Base-by-base conservation (phyloP, 2,888 invertebrate genomes). In the Eupithecia vulgata region DNA sequence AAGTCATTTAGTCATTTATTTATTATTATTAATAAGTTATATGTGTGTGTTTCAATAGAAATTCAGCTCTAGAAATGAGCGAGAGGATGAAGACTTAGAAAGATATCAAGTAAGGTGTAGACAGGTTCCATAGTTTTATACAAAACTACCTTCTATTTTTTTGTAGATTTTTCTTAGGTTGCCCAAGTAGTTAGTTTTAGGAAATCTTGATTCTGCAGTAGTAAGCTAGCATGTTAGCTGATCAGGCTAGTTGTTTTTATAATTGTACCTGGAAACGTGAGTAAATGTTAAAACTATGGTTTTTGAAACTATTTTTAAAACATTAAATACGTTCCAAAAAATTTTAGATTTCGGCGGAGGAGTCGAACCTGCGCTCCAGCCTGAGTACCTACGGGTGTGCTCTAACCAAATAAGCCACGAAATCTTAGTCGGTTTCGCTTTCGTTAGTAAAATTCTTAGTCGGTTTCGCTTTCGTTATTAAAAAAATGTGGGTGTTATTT, bases 21-120 rank as follows among this genome's bases (percentile, higher is more conserved):
- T n/a, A n/a, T n/a, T n/a, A n/a, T n/a, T n/a, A n/a, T n/a, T n/a
- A n/a, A n/a, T n/a, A n/a, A n/a, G n/a, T n/a, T n/a, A n/a, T n/a
- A n/a, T n/a, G n/a, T 68, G 59, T 67, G 17, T 71, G 42, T 74
- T 68, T 71, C 40, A 48, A 66, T 75, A 70, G 64, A 67, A 66
- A n/a, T 66, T 66, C 75, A 72, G 70, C 68, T 73, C 40, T 59
- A 67, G 72, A 73, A 61, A 45, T 62, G 70, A 73, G 21, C 75
- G 75, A 1, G 75, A 75, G 64, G 75, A 75, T 65, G 69, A 69
- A 1, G 67, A 71, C 21, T 65, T 71, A 21, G 72, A 78, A 7
- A 21, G 67, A 72, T 68, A 68, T 35, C 73, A 73, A 71, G 68
- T 70, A 66, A 67, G 64, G 8, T 13, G 15, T 15, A 7, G n/a